Percentiles rank a stretch among this genome's conserved stretches.
Evolutionary conservation across 2,888 invertebrate genomes (phyloP).

Genomic region (Cybosia mesomella): DNA sequence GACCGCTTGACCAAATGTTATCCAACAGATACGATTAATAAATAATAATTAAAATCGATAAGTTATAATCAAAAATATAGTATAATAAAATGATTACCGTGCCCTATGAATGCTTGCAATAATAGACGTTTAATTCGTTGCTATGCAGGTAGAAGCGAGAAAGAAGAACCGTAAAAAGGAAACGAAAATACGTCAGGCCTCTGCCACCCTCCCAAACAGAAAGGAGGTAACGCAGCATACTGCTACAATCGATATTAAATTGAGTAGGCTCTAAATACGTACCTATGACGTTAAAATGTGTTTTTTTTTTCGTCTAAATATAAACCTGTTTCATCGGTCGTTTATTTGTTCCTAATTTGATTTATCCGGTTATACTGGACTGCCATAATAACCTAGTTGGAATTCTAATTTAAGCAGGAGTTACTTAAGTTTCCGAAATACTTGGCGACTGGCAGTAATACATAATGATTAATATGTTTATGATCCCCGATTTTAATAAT

Average conservation of each 20-base stretch:
- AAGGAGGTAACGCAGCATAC: too few relatives aligned
- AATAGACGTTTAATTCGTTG: too few relatives aligned
- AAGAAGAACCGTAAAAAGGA: too few relatives aligned
- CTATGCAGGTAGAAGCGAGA: too few relatives aligned
- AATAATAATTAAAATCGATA: too few relatives aligned
- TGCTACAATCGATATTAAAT: too few relatives aligned
- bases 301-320: not conserved
- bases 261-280: not conserved
- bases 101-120: too few relatives aligned
- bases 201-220: too few relatives aligned
- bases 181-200: too few relatives aligned
- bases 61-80: too few relatives aligned
- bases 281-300: not conserved
- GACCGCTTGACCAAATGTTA: not conserved
- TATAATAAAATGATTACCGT: too few relatives aligned
- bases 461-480: not conserved
- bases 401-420: not conserved
- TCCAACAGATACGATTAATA: not conserved
- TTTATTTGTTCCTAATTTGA: not conserved
- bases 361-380: not conserved
- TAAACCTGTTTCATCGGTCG: not conserved
- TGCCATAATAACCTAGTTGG: not conserved
- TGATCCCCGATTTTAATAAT: too few relatives aligned
- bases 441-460: not conserved
- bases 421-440: not conserved